These are phyloP conservation scores for Platysteira castanea DNA, from an alignment of 2,113 vertebrate genomes.

Conservation along the genomic window DNA sequence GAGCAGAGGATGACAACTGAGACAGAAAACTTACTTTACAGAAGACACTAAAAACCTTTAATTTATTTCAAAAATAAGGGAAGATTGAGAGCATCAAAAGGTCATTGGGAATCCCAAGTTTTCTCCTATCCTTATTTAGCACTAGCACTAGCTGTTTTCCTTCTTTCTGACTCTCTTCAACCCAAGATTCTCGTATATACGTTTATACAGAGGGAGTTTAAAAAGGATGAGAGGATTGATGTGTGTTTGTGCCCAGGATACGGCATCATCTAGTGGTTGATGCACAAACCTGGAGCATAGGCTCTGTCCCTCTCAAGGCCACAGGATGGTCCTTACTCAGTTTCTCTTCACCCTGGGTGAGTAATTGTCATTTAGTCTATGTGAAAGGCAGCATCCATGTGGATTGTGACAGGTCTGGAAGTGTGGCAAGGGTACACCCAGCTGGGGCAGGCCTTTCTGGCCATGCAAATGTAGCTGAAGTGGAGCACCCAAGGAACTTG, in stretches of 20 bases:
- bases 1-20: background rate
- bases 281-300: background rate
- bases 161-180: background rate
- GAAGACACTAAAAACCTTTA: background rate
- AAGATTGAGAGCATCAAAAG: background rate
- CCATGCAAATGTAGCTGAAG: background rate
- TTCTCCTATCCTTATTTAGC: background rate
- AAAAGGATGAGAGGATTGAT: background rate
- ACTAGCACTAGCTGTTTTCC: background rate
- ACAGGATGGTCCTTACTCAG: background rate
- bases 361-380: background rate
- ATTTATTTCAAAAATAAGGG: background rate
- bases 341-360: background rate
- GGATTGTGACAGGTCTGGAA: background rate
- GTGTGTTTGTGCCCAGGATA: background rate
- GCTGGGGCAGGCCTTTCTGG: background rate
- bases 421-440: background rate
- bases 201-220: background rate
- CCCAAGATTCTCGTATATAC: background rate
- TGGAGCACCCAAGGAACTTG: background rate
- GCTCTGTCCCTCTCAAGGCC: background rate
- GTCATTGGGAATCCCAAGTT: background rate
- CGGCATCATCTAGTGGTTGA: background rate
- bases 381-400: background rate
- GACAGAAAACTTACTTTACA: background rate